Percentiles rank a stretch among this genome's conserved stretches.
Evolutionary conservation across 1,140 invertebrate genomes (phyloP).

Genomic region (Drosophila novamexicana): DNA sequence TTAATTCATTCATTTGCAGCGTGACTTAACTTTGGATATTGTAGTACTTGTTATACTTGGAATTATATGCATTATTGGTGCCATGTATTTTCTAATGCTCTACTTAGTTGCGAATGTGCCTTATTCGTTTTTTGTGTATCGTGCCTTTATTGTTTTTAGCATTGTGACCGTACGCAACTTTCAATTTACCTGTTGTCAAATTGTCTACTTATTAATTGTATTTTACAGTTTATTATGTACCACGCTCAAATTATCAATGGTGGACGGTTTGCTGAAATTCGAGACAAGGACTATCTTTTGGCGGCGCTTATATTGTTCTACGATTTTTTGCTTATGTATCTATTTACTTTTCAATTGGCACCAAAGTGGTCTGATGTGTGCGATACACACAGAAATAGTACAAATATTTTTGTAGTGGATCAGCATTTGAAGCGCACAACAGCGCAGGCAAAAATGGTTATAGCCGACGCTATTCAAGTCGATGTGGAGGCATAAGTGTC

Average conservation of each 20-base stretch:
- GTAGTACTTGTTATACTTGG: conserved; percentile 53
- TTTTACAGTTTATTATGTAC: conserved; percentile 63
- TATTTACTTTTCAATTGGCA: conserved; percentile 48
- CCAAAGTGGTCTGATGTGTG: conserved; percentile 52
- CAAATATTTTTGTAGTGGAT: conserved; percentile 1
- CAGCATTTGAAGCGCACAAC: background rate
- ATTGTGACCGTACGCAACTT: conserved; percentile 13
- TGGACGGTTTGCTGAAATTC: conserved; percentile 63
- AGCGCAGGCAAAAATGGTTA: background rate
- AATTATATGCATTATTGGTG: conserved; percentile 42
- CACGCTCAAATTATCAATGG: conserved; percentile 70
- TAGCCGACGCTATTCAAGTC: no score
- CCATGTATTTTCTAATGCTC: conserved; percentile 61
- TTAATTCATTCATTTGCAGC: conserved; percentile 13
- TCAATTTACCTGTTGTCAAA: background rate
- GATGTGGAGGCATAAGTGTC: no score
- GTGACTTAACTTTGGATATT: conserved; percentile 57
- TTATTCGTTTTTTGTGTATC: conserved; percentile 34
- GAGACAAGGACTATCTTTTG: conserved; percentile 49
- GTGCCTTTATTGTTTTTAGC: conserved; percentile 33
- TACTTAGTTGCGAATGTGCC: conserved; percentile 49
- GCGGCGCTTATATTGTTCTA: conserved; percentile 54
- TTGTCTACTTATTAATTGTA: background rate
- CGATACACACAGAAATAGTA: conserved; percentile 5
- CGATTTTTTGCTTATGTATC: conserved; percentile 57